Evolutionary conservation across 2,888 invertebrate genomes (phyloP), one percentile per base, ranked within the genome.

Genomic region (Caenorhabditis wallacei): DNA sequence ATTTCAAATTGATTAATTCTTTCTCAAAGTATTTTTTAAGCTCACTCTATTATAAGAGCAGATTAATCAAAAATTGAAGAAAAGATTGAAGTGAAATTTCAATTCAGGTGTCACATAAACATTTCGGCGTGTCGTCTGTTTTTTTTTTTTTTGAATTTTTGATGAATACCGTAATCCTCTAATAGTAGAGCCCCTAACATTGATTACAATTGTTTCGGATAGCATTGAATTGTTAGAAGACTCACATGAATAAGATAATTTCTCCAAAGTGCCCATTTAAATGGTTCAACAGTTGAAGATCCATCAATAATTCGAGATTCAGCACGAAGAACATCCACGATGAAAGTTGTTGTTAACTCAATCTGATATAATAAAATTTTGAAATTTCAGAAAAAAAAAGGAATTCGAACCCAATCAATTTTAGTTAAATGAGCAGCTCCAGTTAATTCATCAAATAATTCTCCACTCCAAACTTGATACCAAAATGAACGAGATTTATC

Each of bases 291-390:
- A 1, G 54, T 59, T 1, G 75, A 53, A 3, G 56, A 56, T 11
- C 68, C 63, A 13, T 84, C 79, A 13, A 76, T 24, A 10, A 72
- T 75, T 40, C 79, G 66, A 0, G 80, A 59, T 64, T 87, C 87
- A 0, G 85, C 82, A 16, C 84, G 74, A 8, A 87, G 64, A 13
- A 87, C 64, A 51, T 87, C 87, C 16, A 87, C 81, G 13, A 85
- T 59, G 48, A 87, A 79, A 1, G 83, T 82, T 11, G 82, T 80
- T 0, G 78, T 51, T 22, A 83, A 46, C 48, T 84, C 85, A 48
- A 83, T 78, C 86, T 85, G 82, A 13, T n/a, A 69, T 40, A 48
- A 2, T 18, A 48, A 48, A 2, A 18, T 18, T n/a, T n/a, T 30
- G n/a, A n/a, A n/a, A n/a, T n/a, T n/a, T n/a, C n/a, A n/a, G n/a